These are phyloP conservation scores for Eupithecia vulgata DNA, from an alignment of 2,888 invertebrate genomes.

Conservation along the genomic window DNA sequence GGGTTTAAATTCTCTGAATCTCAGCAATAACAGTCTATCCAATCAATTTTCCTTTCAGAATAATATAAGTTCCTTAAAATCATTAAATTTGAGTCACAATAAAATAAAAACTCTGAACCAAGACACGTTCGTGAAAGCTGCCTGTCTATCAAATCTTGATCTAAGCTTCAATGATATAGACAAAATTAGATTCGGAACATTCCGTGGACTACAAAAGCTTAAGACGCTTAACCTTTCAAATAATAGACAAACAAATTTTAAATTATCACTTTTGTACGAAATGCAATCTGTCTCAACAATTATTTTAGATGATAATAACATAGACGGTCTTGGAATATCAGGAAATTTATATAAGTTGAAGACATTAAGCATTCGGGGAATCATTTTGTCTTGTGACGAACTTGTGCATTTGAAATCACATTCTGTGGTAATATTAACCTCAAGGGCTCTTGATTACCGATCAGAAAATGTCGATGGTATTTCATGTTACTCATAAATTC, in stretches of 20 bases:
- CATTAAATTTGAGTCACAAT: conserved; percentile 26
- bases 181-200: conserved; percentile 19
- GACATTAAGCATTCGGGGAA: conserved; percentile 19
- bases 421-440: background rate
- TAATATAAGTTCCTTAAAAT: conserved; percentile 2
- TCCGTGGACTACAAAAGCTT: conserved; percentile 12
- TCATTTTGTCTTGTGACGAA: conserved; percentile 16
- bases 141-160: conserved; percentile 9
- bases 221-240: conserved; percentile 16
- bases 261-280: conserved; percentile 19
- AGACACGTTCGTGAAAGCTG: conserved; percentile 16
- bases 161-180: conserved; percentile 21
- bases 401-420: conserved; percentile 16
- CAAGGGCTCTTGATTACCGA: conserved; percentile 8
- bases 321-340: background rate
- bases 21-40: conserved; percentile 23
- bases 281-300: conserved; percentile 16
- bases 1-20: conserved; percentile 13
- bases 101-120: conserved; percentile 12
- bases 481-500: conserved; percentile 5
- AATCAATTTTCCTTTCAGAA: conserved; percentile 22
- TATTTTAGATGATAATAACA: conserved; percentile 25
- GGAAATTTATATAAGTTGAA: background rate
- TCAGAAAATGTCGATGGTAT: conserved; percentile 29
- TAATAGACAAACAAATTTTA: conserved; percentile 19